Evolutionary conservation across 2,113 vertebrate genomes (phyloP).

Genomic region (Struthidea cinerea): DNA sequence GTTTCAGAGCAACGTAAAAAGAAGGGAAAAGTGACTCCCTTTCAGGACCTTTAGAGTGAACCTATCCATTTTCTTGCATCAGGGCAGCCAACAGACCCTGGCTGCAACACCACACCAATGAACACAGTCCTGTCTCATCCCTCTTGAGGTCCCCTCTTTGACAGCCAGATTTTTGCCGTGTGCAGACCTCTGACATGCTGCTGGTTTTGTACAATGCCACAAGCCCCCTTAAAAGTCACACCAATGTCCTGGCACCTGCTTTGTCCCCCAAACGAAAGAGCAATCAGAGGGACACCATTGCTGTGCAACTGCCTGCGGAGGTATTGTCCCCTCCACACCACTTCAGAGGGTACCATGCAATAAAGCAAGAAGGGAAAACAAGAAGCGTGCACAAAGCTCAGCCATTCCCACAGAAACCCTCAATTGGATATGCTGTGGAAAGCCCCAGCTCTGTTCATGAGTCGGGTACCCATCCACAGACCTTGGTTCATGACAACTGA

Average conservation of each 20-base stretch:
- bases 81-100: neutral
- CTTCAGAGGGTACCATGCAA: neutral
- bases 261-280: neutral
- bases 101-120: neutral
- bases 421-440: neutral
- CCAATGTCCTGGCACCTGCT: neutral
- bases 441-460: neutral
- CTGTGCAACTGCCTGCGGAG: neutral
- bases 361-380: neutral
- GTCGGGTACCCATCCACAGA: neutral
- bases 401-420: neutral
- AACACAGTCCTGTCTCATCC: fast-evolving
- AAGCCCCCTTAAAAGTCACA: neutral
- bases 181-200: neutral
- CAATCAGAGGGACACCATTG: neutral
- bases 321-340: fast-evolving
- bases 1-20: neutral
- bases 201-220: neutral
- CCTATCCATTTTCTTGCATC: neutral
- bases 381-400: neutral
- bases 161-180: neutral
- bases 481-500: neutral
- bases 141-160: neutral
- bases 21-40: neutral
- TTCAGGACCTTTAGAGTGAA: neutral